phyloP scores from a whole-genome alignment of 2,113 vertebrate species.

The Physeter macrocephalus region DNA sequence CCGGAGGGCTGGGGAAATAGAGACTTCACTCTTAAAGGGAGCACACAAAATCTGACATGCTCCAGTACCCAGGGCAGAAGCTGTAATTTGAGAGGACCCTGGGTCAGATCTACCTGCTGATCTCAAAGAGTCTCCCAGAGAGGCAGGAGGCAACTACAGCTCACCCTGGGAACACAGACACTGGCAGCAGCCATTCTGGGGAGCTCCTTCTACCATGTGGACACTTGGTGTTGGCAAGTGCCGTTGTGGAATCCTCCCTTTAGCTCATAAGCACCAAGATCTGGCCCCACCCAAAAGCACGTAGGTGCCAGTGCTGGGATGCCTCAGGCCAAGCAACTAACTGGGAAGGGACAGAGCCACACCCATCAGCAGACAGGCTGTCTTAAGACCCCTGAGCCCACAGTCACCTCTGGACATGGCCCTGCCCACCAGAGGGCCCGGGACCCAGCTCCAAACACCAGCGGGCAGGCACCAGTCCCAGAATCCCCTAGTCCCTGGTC shows the following conservation, averaged over 20 bases:
- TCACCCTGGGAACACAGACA: neutral
- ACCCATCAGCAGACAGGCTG: neutral
- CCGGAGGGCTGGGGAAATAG: neutral
- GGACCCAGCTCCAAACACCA: neutral
- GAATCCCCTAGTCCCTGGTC: neutral
- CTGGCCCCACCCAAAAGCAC: neutral
- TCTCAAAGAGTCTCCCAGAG: neutral
- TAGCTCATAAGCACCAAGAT: neutral
- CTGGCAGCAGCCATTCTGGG: neutral
- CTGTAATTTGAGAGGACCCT: neutral
- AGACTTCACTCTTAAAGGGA: neutral
- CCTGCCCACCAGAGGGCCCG: neutral
- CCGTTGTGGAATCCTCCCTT: neutral
- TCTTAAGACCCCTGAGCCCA: neutral
- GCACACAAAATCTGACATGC: neutral
- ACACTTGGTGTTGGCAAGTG: neutral
- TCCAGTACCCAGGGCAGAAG: neutral
- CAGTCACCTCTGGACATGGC: neutral
- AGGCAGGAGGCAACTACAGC: neutral
- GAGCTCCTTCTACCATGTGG: neutral
- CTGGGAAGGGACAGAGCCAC: neutral
- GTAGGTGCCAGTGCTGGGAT: neutral
- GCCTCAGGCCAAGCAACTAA: neutral
- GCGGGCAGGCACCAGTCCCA: neutral
- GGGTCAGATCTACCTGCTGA: neutral